Evolutionary conservation across 2,888 invertebrate genomes (phyloP), one percentile per base, ranked within the genome.

Genomic region (Drosophila recens): DNA sequence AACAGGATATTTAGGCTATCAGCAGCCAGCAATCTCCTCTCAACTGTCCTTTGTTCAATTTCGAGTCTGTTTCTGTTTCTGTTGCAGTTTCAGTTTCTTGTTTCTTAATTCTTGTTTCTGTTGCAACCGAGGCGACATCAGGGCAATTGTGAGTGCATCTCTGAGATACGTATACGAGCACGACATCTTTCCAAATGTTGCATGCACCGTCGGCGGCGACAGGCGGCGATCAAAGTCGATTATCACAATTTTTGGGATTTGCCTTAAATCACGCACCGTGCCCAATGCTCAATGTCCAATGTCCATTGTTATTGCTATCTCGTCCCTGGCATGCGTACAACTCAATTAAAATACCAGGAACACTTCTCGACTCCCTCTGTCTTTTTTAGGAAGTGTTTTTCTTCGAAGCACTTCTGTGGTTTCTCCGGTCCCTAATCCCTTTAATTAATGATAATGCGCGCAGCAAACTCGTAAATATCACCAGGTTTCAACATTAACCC

Each of bases 341-440:
- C 90, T 90, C 87, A 89, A 88, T 90, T 84, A 79, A 79, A 84
- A 82, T 89, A 91, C 90, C 76, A 36, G 69, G 89, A 90, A 90
- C 54, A 61, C 51, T 56, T 52, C 17, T 58, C 43, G n/a, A 23
- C 0, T 49, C 13, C 33, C 11, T 34, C 13, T 45, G 11, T 10
- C 43, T 27, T 57, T 58, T 56, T 56, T 30, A 48, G 77, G 68
- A 80, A 57, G 71, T 80, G 61, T 72, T 74, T 72, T 38, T 51
- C 23, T 66, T 68, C 52, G 63, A 67, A 76, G 80, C 87, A 77
- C 79, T 80, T 87, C 82, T 89, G 87, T 82, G 87, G 89, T 89
- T 89, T 82, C 56, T 79, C 67, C 64, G 42, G 63, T 59, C 66
- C 66, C 67, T 90, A 90, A 90, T 90, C 90, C 79, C 73, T 72